phyloP scores from a whole-genome alignment of 1,140 invertebrate genomes.

The Trinorchestia longiramus region DNA sequence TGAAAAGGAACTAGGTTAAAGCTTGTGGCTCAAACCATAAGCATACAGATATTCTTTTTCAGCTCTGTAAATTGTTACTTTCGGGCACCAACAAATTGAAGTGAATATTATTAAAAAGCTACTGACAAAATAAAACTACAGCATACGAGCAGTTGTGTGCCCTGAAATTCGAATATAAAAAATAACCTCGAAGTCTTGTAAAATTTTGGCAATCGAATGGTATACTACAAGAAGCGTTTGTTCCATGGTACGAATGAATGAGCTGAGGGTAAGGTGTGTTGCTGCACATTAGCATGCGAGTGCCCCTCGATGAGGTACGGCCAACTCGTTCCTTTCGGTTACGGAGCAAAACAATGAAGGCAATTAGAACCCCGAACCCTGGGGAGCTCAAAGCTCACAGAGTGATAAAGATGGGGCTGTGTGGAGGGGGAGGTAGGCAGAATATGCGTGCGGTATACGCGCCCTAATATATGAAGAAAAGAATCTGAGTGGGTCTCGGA shows the following conservation, averaged over 20 bases:
- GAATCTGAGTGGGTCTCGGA: not conserved
- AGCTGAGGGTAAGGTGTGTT: not conserved
- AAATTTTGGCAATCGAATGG: no score
- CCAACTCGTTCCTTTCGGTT: conserved; percentile 13
- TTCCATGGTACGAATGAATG: not conserved
- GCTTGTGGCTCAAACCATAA: not conserved
- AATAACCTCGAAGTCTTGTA: no score
- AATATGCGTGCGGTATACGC: not conserved
- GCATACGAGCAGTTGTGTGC: not conserved
- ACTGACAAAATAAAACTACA: not conserved
- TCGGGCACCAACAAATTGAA: not conserved
- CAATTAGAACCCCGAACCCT: conserved; percentile 14
- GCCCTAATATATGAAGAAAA: not conserved
- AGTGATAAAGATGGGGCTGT: not conserved
- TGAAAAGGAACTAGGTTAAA: not conserved
- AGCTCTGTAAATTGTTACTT: not conserved
- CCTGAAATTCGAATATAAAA: not conserved
- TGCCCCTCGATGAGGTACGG: not conserved
- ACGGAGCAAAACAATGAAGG: conserved; percentile 16
- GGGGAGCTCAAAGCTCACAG: conserved; percentile 6
- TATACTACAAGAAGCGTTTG: not conserved
- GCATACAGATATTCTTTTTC: not conserved
- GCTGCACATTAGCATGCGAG: not conserved
- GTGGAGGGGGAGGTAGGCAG: not conserved
- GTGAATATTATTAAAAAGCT: not conserved